Conservation (phyloP, 30 jellyfish, hydroid and myxozoan species). For the Calvadosia cruxmelitensis region DNA sequence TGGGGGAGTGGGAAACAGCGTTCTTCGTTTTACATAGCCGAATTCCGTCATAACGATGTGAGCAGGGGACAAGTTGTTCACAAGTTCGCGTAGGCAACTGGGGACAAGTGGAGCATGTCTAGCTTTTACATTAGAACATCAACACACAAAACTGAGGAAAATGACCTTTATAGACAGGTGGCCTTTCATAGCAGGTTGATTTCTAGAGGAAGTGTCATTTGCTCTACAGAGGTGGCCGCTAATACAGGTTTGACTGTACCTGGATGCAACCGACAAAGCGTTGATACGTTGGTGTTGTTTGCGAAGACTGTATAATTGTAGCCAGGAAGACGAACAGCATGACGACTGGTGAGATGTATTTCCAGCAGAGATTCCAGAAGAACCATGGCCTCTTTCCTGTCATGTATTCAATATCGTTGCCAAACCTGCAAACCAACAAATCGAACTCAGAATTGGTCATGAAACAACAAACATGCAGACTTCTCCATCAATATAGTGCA, state of each 20-base stretch:
- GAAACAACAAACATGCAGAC: too few species aligned
- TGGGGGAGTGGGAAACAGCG: background rate
- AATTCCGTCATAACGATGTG: background rate
- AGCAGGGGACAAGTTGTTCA: background rate
- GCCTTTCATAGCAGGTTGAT: too few species aligned
- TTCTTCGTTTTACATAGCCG: too few species aligned
- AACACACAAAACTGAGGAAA: background rate
- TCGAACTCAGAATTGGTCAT: background rate
- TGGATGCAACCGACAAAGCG: slow-evolving; percentile 82
- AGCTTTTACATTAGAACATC: background rate
- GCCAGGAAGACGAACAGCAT: slow-evolving; percentile 61
- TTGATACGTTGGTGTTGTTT: slow-evolving; percentile 55
- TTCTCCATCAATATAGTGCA: too few species aligned
- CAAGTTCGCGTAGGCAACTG: background rate
- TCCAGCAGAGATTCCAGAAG: slow-evolving; percentile 85
- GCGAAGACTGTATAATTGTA: slow-evolving; percentile 35
- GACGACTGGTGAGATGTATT: slow-evolving; percentile 74
- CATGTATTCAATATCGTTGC: slow-evolving; percentile 92
- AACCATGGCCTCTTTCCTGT: slow-evolving; percentile 79
- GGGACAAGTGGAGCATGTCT: background rate
- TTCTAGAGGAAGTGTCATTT: too few species aligned
- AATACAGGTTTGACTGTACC: slow-evolving; percentile 50
- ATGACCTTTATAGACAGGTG: too few species aligned
- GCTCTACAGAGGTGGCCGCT: too few species aligned
- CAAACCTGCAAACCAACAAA: slow-evolving; percentile 24